Conservation (phyloP, 1,140 invertebrate genomes). For the Aleiodes sp. region DNA sequence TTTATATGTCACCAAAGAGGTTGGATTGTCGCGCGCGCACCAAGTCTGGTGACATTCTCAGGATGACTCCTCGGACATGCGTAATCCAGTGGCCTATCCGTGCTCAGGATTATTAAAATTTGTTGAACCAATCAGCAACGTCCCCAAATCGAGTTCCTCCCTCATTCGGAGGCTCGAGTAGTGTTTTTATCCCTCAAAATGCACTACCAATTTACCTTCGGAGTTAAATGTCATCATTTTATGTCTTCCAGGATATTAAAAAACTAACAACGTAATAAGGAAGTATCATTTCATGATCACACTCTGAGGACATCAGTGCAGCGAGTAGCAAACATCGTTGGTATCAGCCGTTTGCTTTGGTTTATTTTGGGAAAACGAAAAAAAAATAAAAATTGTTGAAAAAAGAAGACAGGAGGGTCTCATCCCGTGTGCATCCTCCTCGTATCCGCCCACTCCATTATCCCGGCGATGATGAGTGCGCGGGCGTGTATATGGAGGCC, state of each 20-base stretch:
- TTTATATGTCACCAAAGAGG: conserved; percentile 30
- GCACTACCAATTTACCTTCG: no score
- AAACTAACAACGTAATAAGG: conserved; percentile 5
- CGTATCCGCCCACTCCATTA: conserved; percentile 64
- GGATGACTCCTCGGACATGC: conserved; percentile 54
- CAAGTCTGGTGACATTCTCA: conserved; percentile 53
- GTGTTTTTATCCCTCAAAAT: no score
- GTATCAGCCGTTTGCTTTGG: conserved; percentile 25
- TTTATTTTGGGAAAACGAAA: conserved; percentile 32
- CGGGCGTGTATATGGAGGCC: conserved; percentile 52
- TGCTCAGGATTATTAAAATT: conserved; percentile 63
- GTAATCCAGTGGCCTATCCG: conserved; percentile 63
- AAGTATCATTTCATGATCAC: conserved; percentile 57
- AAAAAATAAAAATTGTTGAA: neutral
- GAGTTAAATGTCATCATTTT: neutral
- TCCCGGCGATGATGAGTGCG: conserved; percentile 64
- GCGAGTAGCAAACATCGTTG: conserved; percentile 59
- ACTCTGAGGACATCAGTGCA: conserved; percentile 39
- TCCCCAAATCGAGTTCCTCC: conserved; percentile 45
- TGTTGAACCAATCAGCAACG: conserved; percentile 62
- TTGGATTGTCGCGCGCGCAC: conserved; percentile 48
- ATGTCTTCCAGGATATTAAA: neutral
- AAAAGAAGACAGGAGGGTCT: conserved; percentile 42
- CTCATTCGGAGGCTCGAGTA: neutral
- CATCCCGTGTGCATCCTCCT: conserved; percentile 51